These are phyloP conservation scores for Ormyrus nitidulus DNA, from an alignment of 2,888 invertebrate species.

Conservation along the genomic window DNA sequence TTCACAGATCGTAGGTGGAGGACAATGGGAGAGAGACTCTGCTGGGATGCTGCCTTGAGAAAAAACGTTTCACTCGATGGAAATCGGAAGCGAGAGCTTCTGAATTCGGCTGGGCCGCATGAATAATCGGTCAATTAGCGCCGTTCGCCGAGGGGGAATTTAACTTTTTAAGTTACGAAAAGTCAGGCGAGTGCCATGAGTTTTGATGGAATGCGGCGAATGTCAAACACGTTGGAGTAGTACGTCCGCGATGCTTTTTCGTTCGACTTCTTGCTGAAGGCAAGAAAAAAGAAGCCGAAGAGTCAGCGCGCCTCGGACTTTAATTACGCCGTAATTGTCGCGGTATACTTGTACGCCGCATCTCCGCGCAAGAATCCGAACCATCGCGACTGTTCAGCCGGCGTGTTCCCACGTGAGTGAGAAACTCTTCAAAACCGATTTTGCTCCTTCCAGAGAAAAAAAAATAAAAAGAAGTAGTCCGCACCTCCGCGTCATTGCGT, in stretches of 20 bases:
- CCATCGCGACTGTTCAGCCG: constrained; percentile 14
- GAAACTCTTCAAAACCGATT: no score
- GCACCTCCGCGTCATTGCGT: no score
- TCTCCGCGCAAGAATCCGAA: constrained; percentile 24
- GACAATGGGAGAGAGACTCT: constrained; percentile 9
- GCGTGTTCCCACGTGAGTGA: constrained; percentile 26
- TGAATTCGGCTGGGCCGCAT: background rate
- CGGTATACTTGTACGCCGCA: background rate
- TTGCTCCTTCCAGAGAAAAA: background rate
- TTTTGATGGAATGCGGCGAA: no score
- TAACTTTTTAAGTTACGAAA: no score
- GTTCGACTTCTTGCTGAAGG: constrained; percentile 13
- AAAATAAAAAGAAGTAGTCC: no score
- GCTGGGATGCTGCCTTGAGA: constrained; percentile 16
- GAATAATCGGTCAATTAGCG: no score
- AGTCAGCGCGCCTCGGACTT: background rate
- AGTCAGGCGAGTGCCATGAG: no score
- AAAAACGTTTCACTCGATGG: background rate
- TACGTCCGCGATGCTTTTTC: background rate
- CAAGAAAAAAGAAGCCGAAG: background rate
- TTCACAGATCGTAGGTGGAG: constrained; percentile 46
- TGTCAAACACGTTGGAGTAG: no score
- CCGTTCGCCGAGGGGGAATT: no score
- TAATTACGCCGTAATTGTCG: constrained; percentile 48
- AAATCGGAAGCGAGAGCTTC: background rate